These are phyloP conservation scores for Cistogaster globosa DNA, from an alignment of 2,888 invertebrate genomes.

Conservation along the genomic window DNA sequence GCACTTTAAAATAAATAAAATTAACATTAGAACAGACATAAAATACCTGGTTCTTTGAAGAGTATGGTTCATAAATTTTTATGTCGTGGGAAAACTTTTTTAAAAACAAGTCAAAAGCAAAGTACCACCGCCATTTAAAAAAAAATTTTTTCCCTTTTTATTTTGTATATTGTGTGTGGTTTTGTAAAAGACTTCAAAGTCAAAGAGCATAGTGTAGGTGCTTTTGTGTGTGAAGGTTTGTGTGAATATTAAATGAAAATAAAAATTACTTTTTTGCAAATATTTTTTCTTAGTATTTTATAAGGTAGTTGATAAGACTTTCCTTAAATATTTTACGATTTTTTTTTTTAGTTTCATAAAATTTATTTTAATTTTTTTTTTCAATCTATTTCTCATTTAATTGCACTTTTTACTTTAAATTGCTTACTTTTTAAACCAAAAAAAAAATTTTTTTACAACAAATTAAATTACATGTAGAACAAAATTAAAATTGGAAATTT, in stretches of 20 bases:
- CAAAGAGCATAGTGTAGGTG: neutral
- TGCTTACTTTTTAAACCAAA: no score
- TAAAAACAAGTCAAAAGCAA: neutral
- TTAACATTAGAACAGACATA: neutral
- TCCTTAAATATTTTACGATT: neutral
- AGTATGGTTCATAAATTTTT: constrained; percentile 50
- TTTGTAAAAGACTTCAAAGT: neutral
- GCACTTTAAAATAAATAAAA: no score
- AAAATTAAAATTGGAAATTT: no score
- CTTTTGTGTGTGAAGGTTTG: neutral
- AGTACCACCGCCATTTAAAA: neutral
- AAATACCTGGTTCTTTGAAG: constrained; percentile 21
- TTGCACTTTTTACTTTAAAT: no score
- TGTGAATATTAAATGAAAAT: neutral
- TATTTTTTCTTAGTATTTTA: no score
- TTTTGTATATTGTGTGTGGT: neutral
- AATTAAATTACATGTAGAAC: no score
- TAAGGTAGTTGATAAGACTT: neutral
- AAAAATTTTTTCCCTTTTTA: neutral
- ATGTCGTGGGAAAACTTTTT: constrained; percentile 32
- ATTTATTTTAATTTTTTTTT: no score
- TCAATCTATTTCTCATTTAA: no score
- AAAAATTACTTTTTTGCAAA: no score
- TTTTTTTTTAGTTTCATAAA: no score
- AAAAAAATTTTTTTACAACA: no score